These are phyloP conservation scores for Anser cygnoides DNA, from an alignment of 2,113 vertebrate species.

Conservation along the genomic window DNA sequence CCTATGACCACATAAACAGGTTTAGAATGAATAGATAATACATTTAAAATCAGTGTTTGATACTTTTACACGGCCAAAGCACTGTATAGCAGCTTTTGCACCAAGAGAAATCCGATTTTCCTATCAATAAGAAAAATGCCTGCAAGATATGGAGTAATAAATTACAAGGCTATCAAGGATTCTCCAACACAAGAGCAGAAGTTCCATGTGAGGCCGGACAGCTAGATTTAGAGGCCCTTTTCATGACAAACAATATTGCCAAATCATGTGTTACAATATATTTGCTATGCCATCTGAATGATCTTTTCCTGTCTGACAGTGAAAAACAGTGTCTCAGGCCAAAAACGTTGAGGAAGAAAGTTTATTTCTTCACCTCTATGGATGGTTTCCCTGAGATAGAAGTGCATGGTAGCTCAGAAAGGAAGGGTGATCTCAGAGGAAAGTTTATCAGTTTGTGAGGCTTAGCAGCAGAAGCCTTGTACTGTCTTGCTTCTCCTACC, in stretches of 20 bases:
- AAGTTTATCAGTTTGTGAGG: neutral
- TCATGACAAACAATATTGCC: neutral
- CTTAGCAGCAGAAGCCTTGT: neutral
- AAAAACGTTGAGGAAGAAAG: neutral
- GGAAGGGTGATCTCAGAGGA: neutral
- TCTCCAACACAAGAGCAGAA: neutral
- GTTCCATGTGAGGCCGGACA: fast-evolving
- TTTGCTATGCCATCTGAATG: neutral
- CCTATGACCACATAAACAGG: neutral
- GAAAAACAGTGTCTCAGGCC: neutral
- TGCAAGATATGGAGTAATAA: neutral
- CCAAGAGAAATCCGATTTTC: neutral
- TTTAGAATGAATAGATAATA: neutral
- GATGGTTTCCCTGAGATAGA: neutral
- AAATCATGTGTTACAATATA: neutral
- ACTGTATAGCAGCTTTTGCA: neutral
- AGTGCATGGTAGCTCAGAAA: neutral
- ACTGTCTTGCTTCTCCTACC: neutral
- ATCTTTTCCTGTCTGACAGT: neutral
- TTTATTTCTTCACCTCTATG: neutral
- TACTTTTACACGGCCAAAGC: neutral
- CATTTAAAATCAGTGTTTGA: neutral
- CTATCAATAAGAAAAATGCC: neutral
- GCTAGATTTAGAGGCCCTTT: neutral
- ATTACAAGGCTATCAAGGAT: neutral